phyloP scores from a whole-genome alignment of 2,888 invertebrate species.

The Lasius fuliginosus region DNA sequence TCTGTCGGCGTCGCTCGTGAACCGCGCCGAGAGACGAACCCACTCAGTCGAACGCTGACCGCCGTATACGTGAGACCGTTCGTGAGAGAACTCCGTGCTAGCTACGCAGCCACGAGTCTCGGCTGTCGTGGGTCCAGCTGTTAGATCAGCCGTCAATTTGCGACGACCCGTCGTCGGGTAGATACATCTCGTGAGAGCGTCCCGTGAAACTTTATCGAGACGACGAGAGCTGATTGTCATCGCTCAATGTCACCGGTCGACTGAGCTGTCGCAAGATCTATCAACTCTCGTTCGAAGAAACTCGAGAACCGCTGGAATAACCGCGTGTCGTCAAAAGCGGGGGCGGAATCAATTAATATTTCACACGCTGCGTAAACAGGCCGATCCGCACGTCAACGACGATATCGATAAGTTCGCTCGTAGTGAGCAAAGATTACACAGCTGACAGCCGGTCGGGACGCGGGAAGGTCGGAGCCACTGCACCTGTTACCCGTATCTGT shows the following conservation, averaged over 20 bases:
- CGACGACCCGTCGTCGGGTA: slow-evolving; percentile 34
- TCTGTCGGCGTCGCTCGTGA: slow-evolving; percentile 65
- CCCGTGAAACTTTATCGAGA: neutral
- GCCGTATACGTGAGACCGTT: slow-evolving; percentile 74
- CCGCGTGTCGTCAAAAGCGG: slow-evolving; percentile 17
- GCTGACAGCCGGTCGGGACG: slow-evolving; percentile 18
- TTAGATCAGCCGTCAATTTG: slow-evolving; percentile 62
- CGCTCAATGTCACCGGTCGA: neutral
- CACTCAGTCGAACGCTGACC: slow-evolving; percentile 78
- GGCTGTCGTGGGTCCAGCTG: slow-evolving; percentile 32
- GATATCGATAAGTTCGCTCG: neutral
- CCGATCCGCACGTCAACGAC: neutral
- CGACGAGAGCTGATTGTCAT: neutral
- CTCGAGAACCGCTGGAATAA: neutral
- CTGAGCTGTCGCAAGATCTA: neutral
- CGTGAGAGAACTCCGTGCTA: slow-evolving; percentile 50
- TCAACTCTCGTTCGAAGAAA: neutral
- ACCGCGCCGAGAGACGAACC: slow-evolving; percentile 65
- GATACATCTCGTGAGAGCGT: neutral
- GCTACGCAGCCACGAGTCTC: slow-evolving; percentile 72
- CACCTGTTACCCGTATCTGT: neutral
- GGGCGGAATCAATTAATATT: slow-evolving; percentile 34
- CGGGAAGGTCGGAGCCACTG: slow-evolving; percentile 7
- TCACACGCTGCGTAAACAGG: slow-evolving; percentile 33
- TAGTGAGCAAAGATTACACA: slow-evolving; percentile 22